Percentiles rank a stretch among this genome's conserved stretches.
phyloP scores from a whole-genome alignment of 1,140 invertebrate species.

The Drosophila neocordata region DNA sequence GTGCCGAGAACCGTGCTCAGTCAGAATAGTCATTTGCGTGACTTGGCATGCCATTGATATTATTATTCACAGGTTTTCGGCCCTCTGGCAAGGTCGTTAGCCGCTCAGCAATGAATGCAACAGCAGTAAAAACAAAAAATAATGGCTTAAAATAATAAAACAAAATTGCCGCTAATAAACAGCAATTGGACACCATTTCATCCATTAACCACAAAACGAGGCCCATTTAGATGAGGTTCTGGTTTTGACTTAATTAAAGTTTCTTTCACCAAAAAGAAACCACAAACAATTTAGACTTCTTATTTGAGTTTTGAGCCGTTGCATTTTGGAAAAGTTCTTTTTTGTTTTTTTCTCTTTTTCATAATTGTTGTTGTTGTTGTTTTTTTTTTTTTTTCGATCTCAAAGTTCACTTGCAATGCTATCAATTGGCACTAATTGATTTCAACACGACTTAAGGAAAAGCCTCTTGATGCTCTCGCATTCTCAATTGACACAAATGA shows the following conservation, averaged over 20 bases:
- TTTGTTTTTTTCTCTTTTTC: too few relatives aligned
- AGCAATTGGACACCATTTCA: background rate
- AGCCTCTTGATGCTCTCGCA: background rate
- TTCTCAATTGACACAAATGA: constrained; percentile 4
- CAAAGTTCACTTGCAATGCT: constrained; percentile 44
- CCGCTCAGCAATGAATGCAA: constrained; percentile 15
- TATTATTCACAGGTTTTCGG: too few relatives aligned
- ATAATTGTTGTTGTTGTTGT: constrained; percentile 4
- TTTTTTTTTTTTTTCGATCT: background rate
- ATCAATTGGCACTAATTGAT: constrained; percentile 73
- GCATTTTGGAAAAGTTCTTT: constrained; percentile 21
- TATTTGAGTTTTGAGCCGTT: constrained; percentile 53
- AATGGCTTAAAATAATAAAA: background rate
- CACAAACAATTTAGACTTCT: constrained; percentile 47
- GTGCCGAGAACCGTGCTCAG: constrained; percentile 4
- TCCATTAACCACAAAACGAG: background rate
- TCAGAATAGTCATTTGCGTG: constrained; percentile 17
- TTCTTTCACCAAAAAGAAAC: background rate
- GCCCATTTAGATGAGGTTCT: background rate
- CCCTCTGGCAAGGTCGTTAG: constrained; percentile 28
- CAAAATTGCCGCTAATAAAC: background rate
- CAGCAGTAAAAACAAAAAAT: background rate
- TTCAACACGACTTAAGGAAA: constrained; percentile 42
- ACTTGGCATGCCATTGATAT: too few relatives aligned
- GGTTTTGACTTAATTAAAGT: constrained; percentile 3